Evolutionary conservation across 2,797 vertebrate species (phyloP), one percentile per base, ranked within the genome.

Genomic region (Enteromius trimaculatus): DNA sequence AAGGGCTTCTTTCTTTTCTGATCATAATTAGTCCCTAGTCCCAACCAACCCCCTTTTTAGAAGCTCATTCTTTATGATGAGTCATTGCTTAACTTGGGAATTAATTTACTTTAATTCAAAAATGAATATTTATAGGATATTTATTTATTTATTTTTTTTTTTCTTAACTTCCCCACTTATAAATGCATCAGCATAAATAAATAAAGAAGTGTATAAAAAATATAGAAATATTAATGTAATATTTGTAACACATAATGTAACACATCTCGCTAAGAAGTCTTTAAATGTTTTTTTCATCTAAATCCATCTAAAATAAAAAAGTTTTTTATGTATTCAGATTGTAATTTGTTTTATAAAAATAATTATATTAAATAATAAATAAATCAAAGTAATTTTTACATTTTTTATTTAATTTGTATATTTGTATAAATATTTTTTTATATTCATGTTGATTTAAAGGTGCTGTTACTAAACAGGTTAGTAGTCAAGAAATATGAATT

Each of bases 1-100:
- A 82, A 75, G 58, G 37, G 79, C 34, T 77, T 39, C 75, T 84
- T 74, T 69, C 51, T 77, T 51, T 66, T 62, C 19, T 31, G 16
- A 74, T 76, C 37, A 62, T 44, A 49, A 69, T 82, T 49, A 68
- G 31, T 66, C 34, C 26, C 17, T 37, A 17, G 66, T 78, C 8
- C 51, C 47, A 75, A 62, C 60, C 26, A 16, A 13, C 60, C 14
- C 71, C 44, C n/a, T 4, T 71, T 29, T 65, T 37, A 37, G 21
- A 65, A 23, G 6, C 23, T 81, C 37, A 44, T 26, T 77, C 66
- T 80, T 26, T 68, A 55, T 79, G 26, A 17, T 58, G 21, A 79
- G 80, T 53, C 42, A 44, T 75, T 72, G 80, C 26, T 16, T 83
- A 84, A 88, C 85, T 53, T 8, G 1, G 3, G 1, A 1, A 4